A percentile compares a stretch with the other conserved stretches of the same genome.
These are phyloP conservation scores for Triops longicaudatus DNA, from an alignment of 1,140 invertebrate genomes.

Conservation along the genomic window DNA sequence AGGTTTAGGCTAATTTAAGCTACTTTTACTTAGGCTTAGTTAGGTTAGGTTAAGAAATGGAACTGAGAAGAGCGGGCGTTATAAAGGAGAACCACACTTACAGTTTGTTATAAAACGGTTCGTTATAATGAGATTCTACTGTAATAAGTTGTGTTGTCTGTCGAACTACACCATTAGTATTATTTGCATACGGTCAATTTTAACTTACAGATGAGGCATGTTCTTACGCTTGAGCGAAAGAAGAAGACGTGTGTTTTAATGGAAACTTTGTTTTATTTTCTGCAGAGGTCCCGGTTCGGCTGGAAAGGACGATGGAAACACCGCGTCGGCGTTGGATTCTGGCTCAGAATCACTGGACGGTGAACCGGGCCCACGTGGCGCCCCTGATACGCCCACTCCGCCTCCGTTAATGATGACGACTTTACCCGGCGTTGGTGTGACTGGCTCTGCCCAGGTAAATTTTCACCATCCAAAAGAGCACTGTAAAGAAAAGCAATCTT, in stretches of 20 bases:
- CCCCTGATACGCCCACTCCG: conserved; percentile 27
- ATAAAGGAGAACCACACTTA: too few species aligned
- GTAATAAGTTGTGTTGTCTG: too few species aligned
- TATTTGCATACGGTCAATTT: too few species aligned
- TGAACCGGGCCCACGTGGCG: conserved; percentile 26
- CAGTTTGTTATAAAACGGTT: too few species aligned
- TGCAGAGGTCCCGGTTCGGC: conserved; percentile 32
- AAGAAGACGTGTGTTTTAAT: not conserved
- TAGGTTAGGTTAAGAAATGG: too few species aligned
- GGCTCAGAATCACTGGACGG: conserved; percentile 32
- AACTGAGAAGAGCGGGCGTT: too few species aligned
- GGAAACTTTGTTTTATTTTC: conserved; percentile 23
- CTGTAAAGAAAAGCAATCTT: not conserved
- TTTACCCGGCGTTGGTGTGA: conserved; percentile 16
- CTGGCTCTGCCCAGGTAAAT: not conserved
- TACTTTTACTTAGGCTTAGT: too few species aligned
- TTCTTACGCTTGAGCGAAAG: too few species aligned
- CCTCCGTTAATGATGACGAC: conserved; percentile 19
- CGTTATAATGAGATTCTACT: too few species aligned
- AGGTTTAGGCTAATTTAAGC: too few species aligned
- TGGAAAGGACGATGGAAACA: conserved; percentile 32
- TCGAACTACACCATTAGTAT: too few species aligned
- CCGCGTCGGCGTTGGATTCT: conserved; percentile 31
- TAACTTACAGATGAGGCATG: too few species aligned
- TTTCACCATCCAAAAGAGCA: not conserved